These are phyloP conservation scores for Heteromurus nitidus DNA, from an alignment of 2,888 invertebrate genomes.

Conservation along the genomic window DNA sequence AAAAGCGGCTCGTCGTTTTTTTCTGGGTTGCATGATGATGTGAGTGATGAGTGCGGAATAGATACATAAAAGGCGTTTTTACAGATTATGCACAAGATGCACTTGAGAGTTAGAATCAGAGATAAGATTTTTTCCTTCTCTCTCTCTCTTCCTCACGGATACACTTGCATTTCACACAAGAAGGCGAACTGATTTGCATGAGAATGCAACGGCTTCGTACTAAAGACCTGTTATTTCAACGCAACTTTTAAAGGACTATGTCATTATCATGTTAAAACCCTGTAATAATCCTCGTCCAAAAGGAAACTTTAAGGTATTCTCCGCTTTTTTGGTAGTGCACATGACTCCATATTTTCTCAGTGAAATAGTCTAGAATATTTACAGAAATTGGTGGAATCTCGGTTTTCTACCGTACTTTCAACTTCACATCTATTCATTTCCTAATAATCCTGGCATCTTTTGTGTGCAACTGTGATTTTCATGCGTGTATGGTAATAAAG, in stretches of 20 bases:
- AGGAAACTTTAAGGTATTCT: neutral
- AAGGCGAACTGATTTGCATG: slow-evolving; percentile 38
- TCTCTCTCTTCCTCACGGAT: slow-evolving; percentile 31
- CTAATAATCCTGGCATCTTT: neutral
- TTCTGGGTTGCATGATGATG: no score
- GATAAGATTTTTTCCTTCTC: neutral
- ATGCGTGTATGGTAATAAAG: neutral
- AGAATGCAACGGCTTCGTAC: slow-evolving; percentile 43
- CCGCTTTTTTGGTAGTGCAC: neutral
- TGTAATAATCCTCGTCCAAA: slow-evolving; percentile 10
- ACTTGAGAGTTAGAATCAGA: neutral
- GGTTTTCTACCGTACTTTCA: neutral
- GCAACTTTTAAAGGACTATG: neutral
- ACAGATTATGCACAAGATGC: neutral
- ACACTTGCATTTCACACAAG: neutral
- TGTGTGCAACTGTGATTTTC: neutral
- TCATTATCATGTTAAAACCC: slow-evolving; percentile 6
- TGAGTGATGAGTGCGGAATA: no score
- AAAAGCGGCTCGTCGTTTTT: no score
- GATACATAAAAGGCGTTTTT: neutral
- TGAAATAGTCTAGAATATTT: neutral
- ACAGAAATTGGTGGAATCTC: neutral
- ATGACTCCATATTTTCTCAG: neutral
- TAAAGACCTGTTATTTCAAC: slow-evolving; percentile 44
- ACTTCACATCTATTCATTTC: neutral